These are phyloP conservation scores for Nomada fabriciana DNA, from an alignment of 2,888 invertebrate species.

Conservation along the genomic window DNA sequence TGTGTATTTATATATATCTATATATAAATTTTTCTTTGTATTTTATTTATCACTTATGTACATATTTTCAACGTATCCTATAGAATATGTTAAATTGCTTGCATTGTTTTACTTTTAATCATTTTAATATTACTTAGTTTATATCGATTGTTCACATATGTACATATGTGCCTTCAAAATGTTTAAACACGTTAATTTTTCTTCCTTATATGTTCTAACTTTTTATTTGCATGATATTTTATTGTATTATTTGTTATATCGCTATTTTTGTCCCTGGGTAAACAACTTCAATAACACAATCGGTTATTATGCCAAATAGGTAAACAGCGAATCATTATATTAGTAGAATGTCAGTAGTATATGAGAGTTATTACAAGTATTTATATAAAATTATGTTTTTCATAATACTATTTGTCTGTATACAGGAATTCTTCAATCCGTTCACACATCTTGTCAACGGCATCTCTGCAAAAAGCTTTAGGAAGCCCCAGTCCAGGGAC, in stretches of 20 bases:
- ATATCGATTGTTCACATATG: constrained; percentile 21
- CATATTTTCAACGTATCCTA: constrained; percentile 5
- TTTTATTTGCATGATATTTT: constrained; percentile 53
- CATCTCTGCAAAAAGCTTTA: constrained; percentile 80
- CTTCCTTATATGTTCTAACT: constrained; percentile 14
- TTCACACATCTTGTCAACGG: constrained; percentile 79
- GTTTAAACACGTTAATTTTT: constrained; percentile 27
- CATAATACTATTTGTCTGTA: constrained; percentile 1
- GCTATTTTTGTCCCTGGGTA: constrained; percentile 51
- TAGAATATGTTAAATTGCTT: not conserved
- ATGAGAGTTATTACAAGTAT: not conserved
- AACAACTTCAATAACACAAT: constrained; percentile 53
- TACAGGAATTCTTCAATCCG: constrained; percentile 76
- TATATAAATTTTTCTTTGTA: constrained; percentile 17
- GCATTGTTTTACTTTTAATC: not conserved
- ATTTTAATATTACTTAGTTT: constrained; percentile 4
- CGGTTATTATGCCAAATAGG: constrained; percentile 65
- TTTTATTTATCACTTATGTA: constrained; percentile 30
- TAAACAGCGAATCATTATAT: constrained; percentile 55
- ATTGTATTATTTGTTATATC: constrained; percentile 48
- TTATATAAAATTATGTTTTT: not conserved
- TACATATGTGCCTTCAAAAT: constrained; percentile 26
- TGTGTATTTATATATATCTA: constrained; percentile 23
- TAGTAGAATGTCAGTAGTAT: constrained; percentile 3
- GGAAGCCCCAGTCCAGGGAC: constrained; percentile 77